phyloP scores from a whole-genome alignment of 2,113 vertebrate species.

The Amblyopsis rosae region DNA sequence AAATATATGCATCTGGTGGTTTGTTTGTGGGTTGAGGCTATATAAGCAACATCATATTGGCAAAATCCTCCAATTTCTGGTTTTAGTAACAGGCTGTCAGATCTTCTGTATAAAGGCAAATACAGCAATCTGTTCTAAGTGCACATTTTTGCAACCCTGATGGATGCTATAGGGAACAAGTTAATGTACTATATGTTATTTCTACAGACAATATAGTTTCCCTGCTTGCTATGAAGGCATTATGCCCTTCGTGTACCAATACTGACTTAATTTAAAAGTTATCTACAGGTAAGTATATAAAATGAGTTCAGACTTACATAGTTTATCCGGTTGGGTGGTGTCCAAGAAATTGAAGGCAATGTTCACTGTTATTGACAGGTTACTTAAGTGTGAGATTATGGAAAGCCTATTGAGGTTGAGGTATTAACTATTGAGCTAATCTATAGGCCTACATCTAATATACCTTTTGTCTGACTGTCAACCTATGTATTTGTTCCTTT shows the following conservation, averaged over 20 bases:
- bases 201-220: background rate
- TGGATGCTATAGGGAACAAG: background rate
- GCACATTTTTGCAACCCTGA: background rate
- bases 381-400: background rate
- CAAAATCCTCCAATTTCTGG: constrained; percentile 2
- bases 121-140: too few relatives aligned
- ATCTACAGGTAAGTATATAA: background rate
- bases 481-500: background rate
- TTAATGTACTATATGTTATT: background rate
- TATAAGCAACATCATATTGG: background rate
- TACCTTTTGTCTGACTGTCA: background rate
- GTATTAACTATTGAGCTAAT: too few relatives aligned
- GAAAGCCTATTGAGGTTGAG: background rate
- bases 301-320: background rate
- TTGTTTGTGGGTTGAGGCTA: background rate
- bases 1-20: background rate
- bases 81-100: constrained; percentile 26
- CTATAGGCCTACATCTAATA: background rate
- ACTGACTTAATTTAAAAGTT: background rate
- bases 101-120: constrained; percentile 5
- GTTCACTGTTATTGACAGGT: constrained; percentile 1
- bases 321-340: constrained; percentile 6
- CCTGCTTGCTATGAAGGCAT: background rate
- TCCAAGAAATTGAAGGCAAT: background rate
- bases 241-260: background rate